Conservation (phyloP, 1,140 invertebrate species). For the Diabrotica undecimpunctata region DNA sequence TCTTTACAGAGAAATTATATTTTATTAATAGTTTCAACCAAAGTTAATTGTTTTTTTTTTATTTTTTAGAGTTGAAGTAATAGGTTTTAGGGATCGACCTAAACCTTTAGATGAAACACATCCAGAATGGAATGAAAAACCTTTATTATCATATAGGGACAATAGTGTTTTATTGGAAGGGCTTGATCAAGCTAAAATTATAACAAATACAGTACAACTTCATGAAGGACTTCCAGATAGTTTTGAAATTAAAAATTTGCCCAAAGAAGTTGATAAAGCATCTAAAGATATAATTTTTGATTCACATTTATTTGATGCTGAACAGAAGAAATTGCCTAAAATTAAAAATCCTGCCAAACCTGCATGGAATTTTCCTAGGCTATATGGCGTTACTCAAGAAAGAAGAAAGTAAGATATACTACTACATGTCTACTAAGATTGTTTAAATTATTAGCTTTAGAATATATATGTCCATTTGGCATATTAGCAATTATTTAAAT, state of each 20-base stretch:
- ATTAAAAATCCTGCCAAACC: conserved; percentile 65
- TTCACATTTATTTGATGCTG: conserved; percentile 73
- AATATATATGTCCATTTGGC: not conserved
- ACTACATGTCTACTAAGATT: conserved; percentile 15
- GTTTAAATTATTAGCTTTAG: not conserved
- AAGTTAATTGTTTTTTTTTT: not conserved
- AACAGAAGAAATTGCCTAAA: conserved; percentile 72
- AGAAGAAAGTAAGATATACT: conserved; percentile 64
- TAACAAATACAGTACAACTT: conserved; percentile 71
- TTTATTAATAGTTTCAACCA: conserved; percentile 7
- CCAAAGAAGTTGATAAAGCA: conserved; percentile 52
- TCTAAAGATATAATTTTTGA: conserved; percentile 61
- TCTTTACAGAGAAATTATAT: too few relatives aligned
- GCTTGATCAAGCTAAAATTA: conserved; percentile 64
- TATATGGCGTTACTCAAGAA: conserved; percentile 66
- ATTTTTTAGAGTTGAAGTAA: conserved; percentile 47
- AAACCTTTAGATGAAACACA: conserved; percentile 53
- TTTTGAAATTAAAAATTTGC: conserved; percentile 49
- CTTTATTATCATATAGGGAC: conserved; percentile 58
- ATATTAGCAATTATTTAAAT: too few relatives aligned
- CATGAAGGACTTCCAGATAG: conserved; percentile 58
- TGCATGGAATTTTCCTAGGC: conserved; percentile 65
- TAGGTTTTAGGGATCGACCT: conserved; percentile 47
- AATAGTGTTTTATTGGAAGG: conserved; percentile 67
- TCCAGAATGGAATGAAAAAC: conserved; percentile 60